Percentiles rank a stretch among this genome's conserved stretches.
Conservation (phyloP, 2,888 invertebrate species). For the Coleophora deauratella region DNA sequence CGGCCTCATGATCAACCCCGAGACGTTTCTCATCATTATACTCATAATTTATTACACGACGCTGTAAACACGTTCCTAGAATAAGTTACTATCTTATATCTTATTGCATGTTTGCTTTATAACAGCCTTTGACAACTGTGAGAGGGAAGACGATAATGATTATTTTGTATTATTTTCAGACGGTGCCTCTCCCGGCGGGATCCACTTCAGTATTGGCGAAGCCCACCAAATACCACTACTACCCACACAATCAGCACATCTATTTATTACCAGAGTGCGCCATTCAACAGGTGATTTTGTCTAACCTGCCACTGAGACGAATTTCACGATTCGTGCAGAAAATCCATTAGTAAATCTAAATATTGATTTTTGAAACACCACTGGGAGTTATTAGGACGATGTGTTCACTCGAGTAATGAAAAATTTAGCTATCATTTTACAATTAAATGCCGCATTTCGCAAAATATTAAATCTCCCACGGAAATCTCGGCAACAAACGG, state of each 20-base stretch:
- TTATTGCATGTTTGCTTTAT: constrained; percentile 22
- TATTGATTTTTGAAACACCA: neutral
- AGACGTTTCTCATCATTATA: constrained; percentile 53
- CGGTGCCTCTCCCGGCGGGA: constrained; percentile 78
- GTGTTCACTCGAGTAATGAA: neutral
- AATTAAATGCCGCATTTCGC: no score
- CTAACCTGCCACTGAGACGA: neutral
- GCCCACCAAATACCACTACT: constrained; percentile 94
- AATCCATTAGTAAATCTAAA: neutral
- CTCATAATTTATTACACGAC: constrained; percentile 38
- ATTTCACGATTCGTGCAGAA: constrained; percentile 1
- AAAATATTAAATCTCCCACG: no score
- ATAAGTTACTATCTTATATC: constrained; percentile 18
- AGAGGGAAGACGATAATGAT: constrained; percentile 12
- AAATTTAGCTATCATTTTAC: no score
- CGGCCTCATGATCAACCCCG: constrained; percentile 24
- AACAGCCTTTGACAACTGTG: constrained; percentile 14
- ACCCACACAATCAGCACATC: constrained; percentile 94
- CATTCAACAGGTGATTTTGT: constrained; percentile 82
- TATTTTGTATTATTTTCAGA: constrained; percentile 68
- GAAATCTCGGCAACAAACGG: no score
- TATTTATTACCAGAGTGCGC: constrained; percentile 95
- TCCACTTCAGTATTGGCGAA: constrained; percentile 83
- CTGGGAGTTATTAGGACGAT: neutral
- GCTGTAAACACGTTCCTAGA: constrained; percentile 15